Percentiles rank a stretch among this genome's conserved stretches.
phyloP scores from a whole-genome alignment of 2,113 vertebrate species.

The Periophthalmus modestus region DNA sequence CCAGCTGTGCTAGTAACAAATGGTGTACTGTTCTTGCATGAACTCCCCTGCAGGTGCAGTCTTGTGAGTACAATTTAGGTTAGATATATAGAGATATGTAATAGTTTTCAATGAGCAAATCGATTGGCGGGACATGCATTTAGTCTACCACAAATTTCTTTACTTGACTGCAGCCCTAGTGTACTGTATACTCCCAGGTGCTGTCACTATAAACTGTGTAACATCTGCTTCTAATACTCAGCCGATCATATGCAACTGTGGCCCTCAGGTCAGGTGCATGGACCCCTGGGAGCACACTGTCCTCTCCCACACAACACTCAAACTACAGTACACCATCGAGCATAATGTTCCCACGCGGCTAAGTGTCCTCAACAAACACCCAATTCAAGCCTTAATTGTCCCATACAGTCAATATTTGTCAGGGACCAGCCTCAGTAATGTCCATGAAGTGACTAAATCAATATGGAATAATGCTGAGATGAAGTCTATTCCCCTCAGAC shows the following conservation, averaged over 20 bases:
- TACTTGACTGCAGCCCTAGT: no score
- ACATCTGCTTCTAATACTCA: conserved; percentile 53
- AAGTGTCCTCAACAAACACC: not conserved
- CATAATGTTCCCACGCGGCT: conserved; percentile 7
- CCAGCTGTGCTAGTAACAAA: not conserved
- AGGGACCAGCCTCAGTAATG: not conserved
- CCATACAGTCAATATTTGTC: conserved; percentile 4
- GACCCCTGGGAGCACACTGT: conserved; percentile 33
- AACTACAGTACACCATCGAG: not conserved
- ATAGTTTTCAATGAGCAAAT: no score
- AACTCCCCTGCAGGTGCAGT: no score
- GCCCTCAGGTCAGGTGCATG: conserved; percentile 17
- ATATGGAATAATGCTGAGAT: not conserved
- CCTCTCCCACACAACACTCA: conserved; percentile 30
- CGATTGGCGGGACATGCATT: no score
- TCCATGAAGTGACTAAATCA: conserved; percentile 1
- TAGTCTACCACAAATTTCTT: no score
- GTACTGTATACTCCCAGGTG: not conserved
- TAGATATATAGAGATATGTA: no score
- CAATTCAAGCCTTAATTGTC: conserved; percentile 3
- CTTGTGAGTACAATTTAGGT: no score
- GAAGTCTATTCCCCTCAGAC: not conserved
- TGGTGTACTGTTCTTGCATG: no score
- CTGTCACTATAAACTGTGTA: conserved; percentile 1
- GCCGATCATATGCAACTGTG: conserved; percentile 55